Evolutionary conservation across 2,113 vertebrate species (phyloP), one percentile per base, ranked within the genome.

Genomic region (Scartelaos histophorus): DNA sequence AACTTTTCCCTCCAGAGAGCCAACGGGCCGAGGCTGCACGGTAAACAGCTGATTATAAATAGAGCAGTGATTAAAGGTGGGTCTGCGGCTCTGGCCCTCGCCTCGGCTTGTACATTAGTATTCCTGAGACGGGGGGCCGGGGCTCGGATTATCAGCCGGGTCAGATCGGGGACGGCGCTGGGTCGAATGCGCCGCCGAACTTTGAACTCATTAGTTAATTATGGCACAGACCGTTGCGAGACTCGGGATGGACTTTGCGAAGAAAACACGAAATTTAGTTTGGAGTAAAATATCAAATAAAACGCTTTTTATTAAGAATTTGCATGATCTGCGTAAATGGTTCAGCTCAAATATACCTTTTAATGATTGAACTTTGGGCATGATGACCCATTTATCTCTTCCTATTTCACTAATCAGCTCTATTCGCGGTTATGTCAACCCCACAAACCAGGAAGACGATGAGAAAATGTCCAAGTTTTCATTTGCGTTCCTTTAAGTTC

Each of bases 151-250:
- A 90, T 68, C 78, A 77, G 74, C 66, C 74, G 46, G 77, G 49
- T 73, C 79, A 74, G 81, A 82, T 76, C 46, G 75, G 71, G 82
- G 79, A 64, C 81, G 90, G 79, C 56, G 71, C 65, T 29, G 77
- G 88, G 88, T 90, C 87, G 81, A 58, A 76, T 60, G 66, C 64
- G 57, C 24, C 81, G 65, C 43, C 54, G 78, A 85, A 77, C 80
- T 73, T 79, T 87, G 85, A 53, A 81, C 79, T 89, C 85, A 87
- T 93, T 91, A 91, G 88, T 89, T 91, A 90, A 93, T 93, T 89
- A 87, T 75, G 72, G 82, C 79, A 71, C 76, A 82, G 77, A 66
- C 73, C 57, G 64, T 62, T 53, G 43, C 73, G 71, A 79, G 58
- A 57, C 67, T 87, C 75, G 60, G 53, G 60, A 34, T 72, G 76